Base-by-base conservation (phyloP, 2,888 invertebrate genomes). In the Diarsia mendica region DNA sequence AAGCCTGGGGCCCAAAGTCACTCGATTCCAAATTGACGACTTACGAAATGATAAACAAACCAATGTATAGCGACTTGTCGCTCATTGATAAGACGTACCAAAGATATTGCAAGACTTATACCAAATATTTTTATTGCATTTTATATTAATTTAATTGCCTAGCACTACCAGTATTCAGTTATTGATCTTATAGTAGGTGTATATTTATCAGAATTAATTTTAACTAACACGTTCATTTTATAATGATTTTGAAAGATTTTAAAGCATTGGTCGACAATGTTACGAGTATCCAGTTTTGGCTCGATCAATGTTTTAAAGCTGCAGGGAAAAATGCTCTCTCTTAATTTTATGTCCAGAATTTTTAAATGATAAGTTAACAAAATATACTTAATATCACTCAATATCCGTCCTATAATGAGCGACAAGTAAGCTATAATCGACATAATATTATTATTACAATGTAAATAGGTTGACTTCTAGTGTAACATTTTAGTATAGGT, bases 331-430 rank as follows among this genome's bases (percentile, higher is more conserved):
- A 70, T 74, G 78, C 83, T 85, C 82, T 83, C 80, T 78, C 11
- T n/a, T 61, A 49, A 23, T 66, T 63, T 55, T 58, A 39, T 53
- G 28, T 49, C 44, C 20, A 23, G 46, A 68, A 75, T 63, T 60
- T 60, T 65, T 51, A 11, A 53, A 53, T 65, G 48, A n/a, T 66
- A 67, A 64, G 13, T 63, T 44, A n/a, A 15, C 44, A 63, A n/a
- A n/a, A 44, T 63, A 63, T 67, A 67, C 67, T 67, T 84, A 85
- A 86, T 84, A 81, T 83, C 70, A 78, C 74, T 72, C 73, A 79
- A 82, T 84, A 86, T 95, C 95, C 95, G 95, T 95, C 95, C 95
- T 92, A 89, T 92, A 92, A 90, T 90, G 91, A 94, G 93, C 92
- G 94, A 92, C 91, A 92, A 89, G 90, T 89, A 69, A 85, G 85